These are phyloP conservation scores for Urocitellus parryii DNA, from an alignment of 2,113 vertebrate species.

Conservation along the genomic window DNA sequence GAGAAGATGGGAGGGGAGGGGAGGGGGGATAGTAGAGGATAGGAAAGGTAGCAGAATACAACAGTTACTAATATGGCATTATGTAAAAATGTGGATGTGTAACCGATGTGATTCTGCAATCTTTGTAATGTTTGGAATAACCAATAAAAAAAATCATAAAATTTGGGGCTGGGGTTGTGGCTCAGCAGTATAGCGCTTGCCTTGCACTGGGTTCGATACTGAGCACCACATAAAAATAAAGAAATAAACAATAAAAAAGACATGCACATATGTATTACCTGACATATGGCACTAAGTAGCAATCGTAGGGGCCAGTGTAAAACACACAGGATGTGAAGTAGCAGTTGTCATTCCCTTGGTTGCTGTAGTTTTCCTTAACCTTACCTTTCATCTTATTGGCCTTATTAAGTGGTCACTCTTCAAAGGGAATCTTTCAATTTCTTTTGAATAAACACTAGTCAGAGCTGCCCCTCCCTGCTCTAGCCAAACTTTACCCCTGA, in stretches of 20 bases:
- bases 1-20: no score
- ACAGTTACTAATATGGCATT: no score
- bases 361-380: background rate
- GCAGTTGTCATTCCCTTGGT: background rate
- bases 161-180: no score
- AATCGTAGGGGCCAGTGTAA: background rate
- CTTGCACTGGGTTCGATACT: no score
- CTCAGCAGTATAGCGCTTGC: no score
- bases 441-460: conserved; percentile 12
- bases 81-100: no score
- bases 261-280: background rate
- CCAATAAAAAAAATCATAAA: no score
- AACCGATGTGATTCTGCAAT: no score
- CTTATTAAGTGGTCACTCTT: conserved; percentile 5
- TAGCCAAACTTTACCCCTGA: background rate
- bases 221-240: no score
- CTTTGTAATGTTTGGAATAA: no score
- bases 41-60: no score
- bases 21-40: no score
- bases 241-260: background rate
- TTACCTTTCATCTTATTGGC: background rate
- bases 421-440: background rate
- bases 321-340: background rate
- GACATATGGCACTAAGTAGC: background rate
- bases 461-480: background rate